Percentiles rank a stretch among this genome's conserved stretches.
These are phyloP conservation scores for Bettongia penicillata DNA, from an alignment of 2,113 vertebrate species.

Conservation along the genomic window DNA sequence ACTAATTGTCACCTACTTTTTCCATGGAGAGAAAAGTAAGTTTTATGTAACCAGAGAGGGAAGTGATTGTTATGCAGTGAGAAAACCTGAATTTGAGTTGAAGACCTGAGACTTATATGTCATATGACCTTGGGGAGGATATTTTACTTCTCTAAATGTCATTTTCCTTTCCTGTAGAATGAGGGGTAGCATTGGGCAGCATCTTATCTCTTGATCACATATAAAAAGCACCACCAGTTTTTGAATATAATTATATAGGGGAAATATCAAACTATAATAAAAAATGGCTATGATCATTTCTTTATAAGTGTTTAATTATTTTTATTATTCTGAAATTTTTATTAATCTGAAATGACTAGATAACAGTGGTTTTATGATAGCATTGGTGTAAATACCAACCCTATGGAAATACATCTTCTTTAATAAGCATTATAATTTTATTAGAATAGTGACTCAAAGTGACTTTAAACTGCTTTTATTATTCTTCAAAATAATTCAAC, in stretches of 20 bases:
- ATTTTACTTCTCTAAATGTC: neutral
- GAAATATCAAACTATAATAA: neutral
- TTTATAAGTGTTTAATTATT: neutral
- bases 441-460: neutral
- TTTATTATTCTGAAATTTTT: no score
- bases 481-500: neutral
- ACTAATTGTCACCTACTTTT: neutral
- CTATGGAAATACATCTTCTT: neutral
- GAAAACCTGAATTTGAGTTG: neutral
- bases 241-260: neutral
- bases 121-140: neutral
- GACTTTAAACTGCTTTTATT: conserved; percentile 1
- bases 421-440: neutral
- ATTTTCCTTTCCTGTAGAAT: neutral
- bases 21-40: neutral
- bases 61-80: neutral
- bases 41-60: neutral
- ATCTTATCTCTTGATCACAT: neutral
- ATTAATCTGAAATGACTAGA: neutral
- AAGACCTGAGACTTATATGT: neutral
- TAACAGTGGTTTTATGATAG: neutral
- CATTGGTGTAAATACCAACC: neutral
- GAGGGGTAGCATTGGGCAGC: neutral
- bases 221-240: neutral
- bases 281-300: neutral